phyloP scores from a whole-genome alignment of 2,888 invertebrate species.

The Diarsia mendica region DNA sequence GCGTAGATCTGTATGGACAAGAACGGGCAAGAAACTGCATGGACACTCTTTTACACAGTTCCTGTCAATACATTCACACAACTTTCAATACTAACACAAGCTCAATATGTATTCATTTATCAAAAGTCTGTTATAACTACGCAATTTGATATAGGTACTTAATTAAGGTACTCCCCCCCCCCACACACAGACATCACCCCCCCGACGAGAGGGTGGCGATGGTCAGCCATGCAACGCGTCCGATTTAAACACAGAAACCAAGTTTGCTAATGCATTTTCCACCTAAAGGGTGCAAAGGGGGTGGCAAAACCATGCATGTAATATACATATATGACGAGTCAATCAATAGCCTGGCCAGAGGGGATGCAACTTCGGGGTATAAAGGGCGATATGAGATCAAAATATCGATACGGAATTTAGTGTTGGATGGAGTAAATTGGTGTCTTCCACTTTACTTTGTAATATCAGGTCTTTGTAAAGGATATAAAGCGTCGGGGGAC shows the following conservation, averaged over 20 bases:
- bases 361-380: constrained; percentile 25
- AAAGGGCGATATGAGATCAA: constrained; percentile 37
- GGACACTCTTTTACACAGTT: no score
- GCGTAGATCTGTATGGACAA: no score
- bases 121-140: neutral
- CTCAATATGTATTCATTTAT: neutral
- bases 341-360: constrained; percentile 42
- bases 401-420: constrained; percentile 20
- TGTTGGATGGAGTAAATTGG: constrained; percentile 2
- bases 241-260: constrained; percentile 25
- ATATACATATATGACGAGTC: constrained; percentile 39
- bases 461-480: neutral
- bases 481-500: neutral
- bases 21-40: no score
- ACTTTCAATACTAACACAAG: neutral
- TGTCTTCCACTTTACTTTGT: constrained; percentile 11
- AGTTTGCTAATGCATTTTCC: constrained; percentile 44
- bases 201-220: constrained; percentile 2
- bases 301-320: constrained; percentile 20
- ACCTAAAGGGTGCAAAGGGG: constrained; percentile 42
- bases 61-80: no score
- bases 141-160: neutral
- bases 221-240: constrained; percentile 34
- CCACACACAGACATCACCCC: neutral
- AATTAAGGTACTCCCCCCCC: neutral